A percentile compares a stretch with the other conserved stretches of the same genome.
phyloP scores from a whole-genome alignment of 2,888 invertebrate species.

The Hylaea fasciaria region DNA sequence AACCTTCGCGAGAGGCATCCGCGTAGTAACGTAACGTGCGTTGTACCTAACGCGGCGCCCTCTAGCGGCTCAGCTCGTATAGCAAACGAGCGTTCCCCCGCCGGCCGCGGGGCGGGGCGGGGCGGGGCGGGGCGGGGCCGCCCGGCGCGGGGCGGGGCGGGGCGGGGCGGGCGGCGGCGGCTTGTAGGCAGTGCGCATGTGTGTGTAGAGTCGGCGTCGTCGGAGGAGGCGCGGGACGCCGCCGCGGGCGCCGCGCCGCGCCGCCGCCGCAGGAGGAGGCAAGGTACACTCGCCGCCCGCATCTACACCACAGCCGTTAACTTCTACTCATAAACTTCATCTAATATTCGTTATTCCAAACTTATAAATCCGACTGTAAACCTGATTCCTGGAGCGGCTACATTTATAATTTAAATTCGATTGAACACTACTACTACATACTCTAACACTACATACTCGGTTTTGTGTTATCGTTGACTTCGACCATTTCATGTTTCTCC shows the following conservation, averaged over 20 bases:
- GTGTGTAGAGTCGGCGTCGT: conserved; percentile 82
- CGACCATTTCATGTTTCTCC: too few relatives aligned
- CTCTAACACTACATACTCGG: too few relatives aligned
- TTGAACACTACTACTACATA: too few relatives aligned
- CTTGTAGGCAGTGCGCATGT: conserved; percentile 62
- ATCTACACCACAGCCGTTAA: neutral
- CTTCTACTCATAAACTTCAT: too few relatives aligned
- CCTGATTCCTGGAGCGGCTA: too few relatives aligned
- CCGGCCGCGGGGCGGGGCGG: conserved; percentile 6
- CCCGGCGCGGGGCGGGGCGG: conserved; percentile 2
- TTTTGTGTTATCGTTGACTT: too few relatives aligned
- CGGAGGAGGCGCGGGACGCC: conserved; percentile 58
- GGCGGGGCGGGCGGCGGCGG: conserved; percentile 34
- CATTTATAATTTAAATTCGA: too few relatives aligned
- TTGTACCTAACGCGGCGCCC: neutral
- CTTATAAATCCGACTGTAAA: too few relatives aligned
- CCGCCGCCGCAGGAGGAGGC: conserved; percentile 60
- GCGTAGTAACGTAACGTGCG: neutral
- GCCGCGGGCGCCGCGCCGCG: conserved; percentile 43
- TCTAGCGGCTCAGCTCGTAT: conserved; percentile 7
- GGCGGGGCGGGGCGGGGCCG: conserved; percentile 36
- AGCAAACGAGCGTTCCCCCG: conserved; percentile 51
- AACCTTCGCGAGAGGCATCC: too few relatives aligned
- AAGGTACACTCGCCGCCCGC: conserved; percentile 49
- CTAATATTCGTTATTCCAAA: too few relatives aligned